Conservation (phyloP, 2,888 invertebrate genomes). For the Pandemis corylana region DNA sequence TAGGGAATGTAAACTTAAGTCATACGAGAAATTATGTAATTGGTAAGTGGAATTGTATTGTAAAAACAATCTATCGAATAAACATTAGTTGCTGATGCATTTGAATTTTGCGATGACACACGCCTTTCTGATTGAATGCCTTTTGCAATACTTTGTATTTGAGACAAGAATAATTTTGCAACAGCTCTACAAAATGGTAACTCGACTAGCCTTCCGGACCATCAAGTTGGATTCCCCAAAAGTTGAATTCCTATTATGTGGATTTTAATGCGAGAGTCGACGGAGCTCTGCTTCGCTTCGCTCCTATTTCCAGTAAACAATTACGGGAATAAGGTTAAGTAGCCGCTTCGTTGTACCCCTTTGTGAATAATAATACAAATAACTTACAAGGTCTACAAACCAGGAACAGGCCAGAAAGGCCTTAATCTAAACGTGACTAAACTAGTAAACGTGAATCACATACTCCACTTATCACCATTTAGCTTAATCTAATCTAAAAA, state of each 20-base stretch:
- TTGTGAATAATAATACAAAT: background rate
- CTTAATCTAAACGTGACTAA: constrained; percentile 12
- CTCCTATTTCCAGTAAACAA: too few species aligned
- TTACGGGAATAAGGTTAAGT: too few species aligned
- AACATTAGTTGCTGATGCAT: constrained; percentile 15
- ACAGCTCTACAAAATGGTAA: too few species aligned
- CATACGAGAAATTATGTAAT: constrained; percentile 24
- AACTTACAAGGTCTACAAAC: background rate
- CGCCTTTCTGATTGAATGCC: too few species aligned
- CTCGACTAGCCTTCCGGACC: too few species aligned
- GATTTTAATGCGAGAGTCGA: too few species aligned
- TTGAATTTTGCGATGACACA: constrained; percentile 31
- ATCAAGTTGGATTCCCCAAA: too few species aligned
- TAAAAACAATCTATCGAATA: constrained; percentile 22
- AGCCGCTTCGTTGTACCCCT: too few species aligned
- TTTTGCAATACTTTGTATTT: too few species aligned
- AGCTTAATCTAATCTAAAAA: constrained; percentile 18
- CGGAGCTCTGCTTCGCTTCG: too few species aligned
- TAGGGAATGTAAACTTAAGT: constrained; percentile 6
- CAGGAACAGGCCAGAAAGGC: background rate
- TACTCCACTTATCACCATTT: background rate
- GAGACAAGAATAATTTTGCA: too few species aligned
- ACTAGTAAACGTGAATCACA: constrained; percentile 7
- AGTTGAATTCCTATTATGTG: too few species aligned
- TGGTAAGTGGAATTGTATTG: constrained; percentile 10